phyloP scores from a whole-genome alignment of 2,113 vertebrate species.

The Rhineura floridana region DNA sequence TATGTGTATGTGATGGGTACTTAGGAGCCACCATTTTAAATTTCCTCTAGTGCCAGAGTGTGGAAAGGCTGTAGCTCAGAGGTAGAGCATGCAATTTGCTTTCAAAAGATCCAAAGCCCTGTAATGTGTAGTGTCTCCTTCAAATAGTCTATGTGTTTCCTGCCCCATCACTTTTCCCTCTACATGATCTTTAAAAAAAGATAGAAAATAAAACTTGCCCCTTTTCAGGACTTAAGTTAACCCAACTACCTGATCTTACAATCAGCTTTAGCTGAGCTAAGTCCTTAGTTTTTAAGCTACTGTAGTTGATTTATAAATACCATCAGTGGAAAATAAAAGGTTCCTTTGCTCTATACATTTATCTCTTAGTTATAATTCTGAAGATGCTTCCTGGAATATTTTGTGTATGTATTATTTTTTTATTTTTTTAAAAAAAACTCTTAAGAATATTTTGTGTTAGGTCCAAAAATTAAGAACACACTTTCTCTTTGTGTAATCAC shows the following conservation, averaged over 20 bases:
- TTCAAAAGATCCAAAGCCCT: too few relatives aligned
- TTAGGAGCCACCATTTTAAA: too few relatives aligned
- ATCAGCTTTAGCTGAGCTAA: neutral
- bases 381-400: neutral
- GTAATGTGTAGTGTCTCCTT: too few relatives aligned
- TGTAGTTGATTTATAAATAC: neutral
- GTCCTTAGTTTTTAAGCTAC: neutral
- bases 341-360: neutral
- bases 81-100: too few relatives aligned
- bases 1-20: too few relatives aligned
- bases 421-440: neutral
- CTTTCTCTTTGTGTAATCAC: neutral
- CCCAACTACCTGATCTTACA: neutral
- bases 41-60: too few relatives aligned
- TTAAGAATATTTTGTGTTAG: neutral
- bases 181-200: too few relatives aligned
- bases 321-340: neutral
- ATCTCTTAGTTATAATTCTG: neutral
- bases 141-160: neutral
- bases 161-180: neutral
- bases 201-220: too few relatives aligned
- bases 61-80: too few relatives aligned
- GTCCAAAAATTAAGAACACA: neutral
- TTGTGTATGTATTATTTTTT: neutral
- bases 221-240: neutral